Evolutionary conservation across 2,113 vertebrate species (phyloP).

Genomic region (Formicarius rufipectus): DNA sequence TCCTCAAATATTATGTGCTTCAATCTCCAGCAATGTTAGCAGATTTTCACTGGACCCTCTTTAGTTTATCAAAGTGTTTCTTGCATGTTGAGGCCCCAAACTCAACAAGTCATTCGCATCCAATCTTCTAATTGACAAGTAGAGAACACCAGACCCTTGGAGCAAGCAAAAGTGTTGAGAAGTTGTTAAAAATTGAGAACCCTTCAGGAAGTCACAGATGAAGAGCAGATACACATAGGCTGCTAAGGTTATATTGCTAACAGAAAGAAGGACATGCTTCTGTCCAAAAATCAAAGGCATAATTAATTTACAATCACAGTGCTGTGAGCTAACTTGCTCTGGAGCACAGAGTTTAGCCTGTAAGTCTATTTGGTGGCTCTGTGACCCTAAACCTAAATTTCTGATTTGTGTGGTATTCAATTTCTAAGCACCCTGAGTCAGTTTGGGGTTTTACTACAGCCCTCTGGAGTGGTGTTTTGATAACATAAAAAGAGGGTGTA

Average conservation of each 20-base stretch:
- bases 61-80: not conserved
- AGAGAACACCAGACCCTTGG: not conserved
- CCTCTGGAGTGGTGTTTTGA: not conserved
- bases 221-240: not conserved
- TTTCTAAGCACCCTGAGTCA: not conserved
- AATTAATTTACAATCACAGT: not conserved
- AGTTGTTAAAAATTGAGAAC: not conserved
- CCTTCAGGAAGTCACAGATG: not conserved
- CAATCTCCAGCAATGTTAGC: not conserved
- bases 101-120: not conserved
- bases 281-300: not conserved
- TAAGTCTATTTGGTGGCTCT: not conserved
- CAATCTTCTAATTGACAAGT: not conserved
- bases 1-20: not conserved
- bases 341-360: not conserved
- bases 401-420: not conserved
- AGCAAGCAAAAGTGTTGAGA: not conserved
- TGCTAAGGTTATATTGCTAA: not conserved
- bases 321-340: not conserved
- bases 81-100: not conserved
- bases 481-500: not conserved
- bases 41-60: not conserved
- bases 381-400: not conserved
- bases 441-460: not conserved
- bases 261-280: not conserved